Evolutionary conservation across 2,888 invertebrate genomes (phyloP), one percentile per base, ranked within the genome.

Genomic region (Euplagia quadripunctaria): DNA sequence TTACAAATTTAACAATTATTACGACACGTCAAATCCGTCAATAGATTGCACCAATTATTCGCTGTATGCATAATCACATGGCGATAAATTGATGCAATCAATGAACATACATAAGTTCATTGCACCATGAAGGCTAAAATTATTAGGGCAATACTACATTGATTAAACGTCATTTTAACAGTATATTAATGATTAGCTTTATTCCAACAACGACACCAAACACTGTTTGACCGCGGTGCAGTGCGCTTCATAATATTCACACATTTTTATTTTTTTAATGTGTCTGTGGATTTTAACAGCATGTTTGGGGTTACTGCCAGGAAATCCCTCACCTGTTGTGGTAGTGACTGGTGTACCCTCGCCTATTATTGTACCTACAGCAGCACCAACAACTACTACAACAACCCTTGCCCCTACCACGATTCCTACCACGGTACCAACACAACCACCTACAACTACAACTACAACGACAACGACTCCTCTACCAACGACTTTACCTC

Each of bases 281-380:
- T 96, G 96, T 89, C 83, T 96, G 83, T 96, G 96, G 96, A 87
- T 96, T 76, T 82, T 96, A 75, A 95, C 96, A 46, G 95, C 96
- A 64, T 96, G 96, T 79, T 88, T 96, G 79, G 96, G 96, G 75
- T 85, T 96, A 74, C 80, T 94, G 79, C 94, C 94, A n/a, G 74
- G 90, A 55, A 92, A 90, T 75, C 92, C 92, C 0, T 80, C 89
- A 31, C 91, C 90, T 20, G 89, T 93, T 4, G 88, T 94, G 7
- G 86, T 94, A n/a, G 88, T 94, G n/a, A 90, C 91, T 42, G 94
- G 92, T 12, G 88, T 92, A n/a, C 95, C 96, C 0, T 78, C 94
- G 6, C 94, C 96, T 6, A 96, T 96, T 61, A 80, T 96, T 16
- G 82, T 86, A 58, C 96, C 96, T 0, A 95, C 95, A 7, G 87